phyloP scores from a whole-genome alignment of 2,797 vertebrate species.

The Anolis apletophallus region DNA sequence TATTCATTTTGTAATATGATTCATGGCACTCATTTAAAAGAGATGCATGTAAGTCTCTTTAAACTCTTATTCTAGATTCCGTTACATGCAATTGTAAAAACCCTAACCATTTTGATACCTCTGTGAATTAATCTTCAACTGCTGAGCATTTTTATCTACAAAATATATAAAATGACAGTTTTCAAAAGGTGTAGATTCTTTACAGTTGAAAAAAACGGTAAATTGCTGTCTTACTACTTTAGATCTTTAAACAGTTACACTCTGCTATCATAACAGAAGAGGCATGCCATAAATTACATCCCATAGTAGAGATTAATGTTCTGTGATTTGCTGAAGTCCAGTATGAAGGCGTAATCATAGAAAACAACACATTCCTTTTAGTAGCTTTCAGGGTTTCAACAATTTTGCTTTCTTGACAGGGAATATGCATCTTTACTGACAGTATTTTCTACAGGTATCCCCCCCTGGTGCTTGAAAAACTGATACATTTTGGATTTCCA shows the following conservation, averaged over 20 bases:
- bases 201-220: background rate
- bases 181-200: background rate
- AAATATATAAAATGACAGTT: background rate
- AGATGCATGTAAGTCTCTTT: too few relatives aligned
- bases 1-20: too few relatives aligned
- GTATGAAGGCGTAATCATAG: background rate
- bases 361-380: background rate
- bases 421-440: background rate
- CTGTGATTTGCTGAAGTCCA: background rate
- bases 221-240: background rate
- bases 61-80: too few relatives aligned
- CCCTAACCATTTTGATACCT: too few relatives aligned
- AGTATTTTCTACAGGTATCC: background rate
- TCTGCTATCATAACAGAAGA: background rate
- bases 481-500: conserved; percentile 1
- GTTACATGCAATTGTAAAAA: too few relatives aligned
- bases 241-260: background rate
- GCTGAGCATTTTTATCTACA: background rate
- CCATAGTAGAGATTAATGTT: background rate
- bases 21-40: too few relatives aligned
- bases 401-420: background rate
- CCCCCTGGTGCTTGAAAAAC: too few relatives aligned
- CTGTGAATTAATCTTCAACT: too few relatives aligned
- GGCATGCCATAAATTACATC: background rate
- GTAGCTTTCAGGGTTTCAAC: background rate